Base-by-base conservation (phyloP, 1,140 invertebrate genomes). In the Drosophila biarmipes region DNA sequence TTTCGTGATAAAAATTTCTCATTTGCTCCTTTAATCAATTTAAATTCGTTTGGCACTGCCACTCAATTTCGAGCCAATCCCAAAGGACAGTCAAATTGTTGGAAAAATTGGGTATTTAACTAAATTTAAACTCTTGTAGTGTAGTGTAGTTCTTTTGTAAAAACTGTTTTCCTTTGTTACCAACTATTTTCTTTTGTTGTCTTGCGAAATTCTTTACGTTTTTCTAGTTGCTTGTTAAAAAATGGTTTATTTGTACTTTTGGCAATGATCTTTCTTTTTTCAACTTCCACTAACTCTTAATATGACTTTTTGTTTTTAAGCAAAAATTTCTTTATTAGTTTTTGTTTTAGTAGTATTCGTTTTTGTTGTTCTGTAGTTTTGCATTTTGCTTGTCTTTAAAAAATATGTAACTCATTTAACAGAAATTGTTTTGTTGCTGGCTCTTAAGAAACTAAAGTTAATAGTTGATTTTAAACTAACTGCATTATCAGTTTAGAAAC, bases 241-340 rank as follows among this genome's bases (percentile, higher is more conserved):
- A 89, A 84, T 90, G 80, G 85, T 89, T 89, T 89, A 89, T 89
- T 89, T 89, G 84, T 89, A 89, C 84, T 89, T 89, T 89, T 89
- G 84, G 84, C 84, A 89, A 89, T 89, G 85, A 90, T 89, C 85
- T 87, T 86, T 85, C 64, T 58, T 52, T 62, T 38, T 75, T 78
- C 42, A 63, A 57, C 46, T 58, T 73, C 74, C 53, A 64, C 64
- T 77, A 73, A 59, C 68, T 76, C 59, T 78, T 80, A 69, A 55
- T 69, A 56, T 71, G 54, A 19, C 31, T 59, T 42, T 63, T 34
- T 48, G 35, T 43, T 66, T 72, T 54, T 54, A 78, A 80, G 78
- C 76, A 81, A 81, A 81, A 68, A 45, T 64, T 81, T 67, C 29
- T 53, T 86, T 80, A 71, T 73, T 48, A 71, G 43, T 84, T 59